Base-by-base conservation (phyloP, 2,797 vertebrate genomes). In the Somateria mollissima region DNA sequence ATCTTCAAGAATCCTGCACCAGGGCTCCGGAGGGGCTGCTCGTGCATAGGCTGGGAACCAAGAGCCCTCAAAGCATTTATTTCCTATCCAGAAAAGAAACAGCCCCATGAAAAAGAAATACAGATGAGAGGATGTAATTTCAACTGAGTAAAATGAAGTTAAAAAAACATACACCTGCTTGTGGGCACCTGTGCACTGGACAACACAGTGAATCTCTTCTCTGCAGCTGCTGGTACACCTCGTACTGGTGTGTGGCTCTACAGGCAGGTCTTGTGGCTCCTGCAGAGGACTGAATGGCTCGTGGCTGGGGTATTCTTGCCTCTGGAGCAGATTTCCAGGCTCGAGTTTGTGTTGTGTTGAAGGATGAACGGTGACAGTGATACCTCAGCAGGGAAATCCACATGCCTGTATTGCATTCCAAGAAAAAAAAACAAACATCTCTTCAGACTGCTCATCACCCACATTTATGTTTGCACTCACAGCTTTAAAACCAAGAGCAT, bases 21-120 rank as follows among this genome's bases (percentile, higher is more conserved):
- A 37, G 74, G 28, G 53, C 54, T 84, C 37, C 21, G 2, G 1
- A 5, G 25, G 41, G 15, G 16, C 18, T 47, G 32, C 28, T 34
- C 39, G 10, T 70, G 43, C 49, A 74, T 12, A 72, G 25, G 28
- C 3, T 75, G 86, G 81, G 21, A 60, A 75, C 1, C 6, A 47
- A 72, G 15, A 20, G 11, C 30, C 39, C 51, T 54, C 32, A 60
- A 39, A 1, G 3, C 27, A 25, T 43, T 58, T 39, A 25, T 15
- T 78, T 84, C 39, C 71, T n/a, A 17, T 8, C 36, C 60, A 71
- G 65, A 69, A 92, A 94, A 85, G 32, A 61, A 85, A 62, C 93
- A 24, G 60, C 19, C 47, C 15, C 2, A 11, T 3, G 22, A 88
- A 86, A 87, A 83, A 10, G 18, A 69, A 13, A 6, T 11, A 28